Base-by-base conservation (phyloP, 2,888 invertebrate species). In the Pheosia gnoma region DNA sequence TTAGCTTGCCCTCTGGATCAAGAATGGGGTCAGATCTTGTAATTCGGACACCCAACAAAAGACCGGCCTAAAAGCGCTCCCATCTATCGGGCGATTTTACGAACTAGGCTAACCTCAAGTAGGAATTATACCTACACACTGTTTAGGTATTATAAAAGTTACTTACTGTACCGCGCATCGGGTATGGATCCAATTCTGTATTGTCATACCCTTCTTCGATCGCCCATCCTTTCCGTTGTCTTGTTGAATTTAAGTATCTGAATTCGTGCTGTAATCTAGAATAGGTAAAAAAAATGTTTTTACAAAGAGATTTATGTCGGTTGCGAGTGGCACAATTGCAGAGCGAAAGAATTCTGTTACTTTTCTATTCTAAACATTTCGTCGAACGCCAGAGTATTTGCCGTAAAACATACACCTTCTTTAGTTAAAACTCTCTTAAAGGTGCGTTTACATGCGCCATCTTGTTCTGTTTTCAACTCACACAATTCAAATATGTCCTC, bases 161-260 rank as follows among this genome's bases (percentile, higher is more conserved):
- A n/a, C 55, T 55, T 55, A 39, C 55, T 0, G 8, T 39, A 3
- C 78, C 80, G n/a, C 70, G 67, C 4, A 47, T 52, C 0, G 79
- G 79, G 59, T 78, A 79, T 0, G 68, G 59, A 2, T 56, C 59
- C 11, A 4, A n/a, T 8, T 5, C 36, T 11, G 39, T n/a, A 39
- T 13, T 8, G 2, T 54, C 59, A 55, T 79, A 79, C 0, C 77
- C 79, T 0, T 65, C 49, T 10, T 47, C 55, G 1, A 70, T 36
- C 4, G 67, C 59, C 79, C 76, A 79, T 4, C 67, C 62, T 4
- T 54, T 59, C 10, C 65, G 56, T 3, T 55, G 9, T 8, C 4
- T 47, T 11, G 47, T 47, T 47, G 4, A 11, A 2, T 47, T 4
- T 47, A 47, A 47, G 47, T 47, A 47, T 6, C 5, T 47, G 11